Evolutionary conservation across 1,140 invertebrate species (phyloP).

Genomic region (Cyrtorhinus lividipennis): DNA sequence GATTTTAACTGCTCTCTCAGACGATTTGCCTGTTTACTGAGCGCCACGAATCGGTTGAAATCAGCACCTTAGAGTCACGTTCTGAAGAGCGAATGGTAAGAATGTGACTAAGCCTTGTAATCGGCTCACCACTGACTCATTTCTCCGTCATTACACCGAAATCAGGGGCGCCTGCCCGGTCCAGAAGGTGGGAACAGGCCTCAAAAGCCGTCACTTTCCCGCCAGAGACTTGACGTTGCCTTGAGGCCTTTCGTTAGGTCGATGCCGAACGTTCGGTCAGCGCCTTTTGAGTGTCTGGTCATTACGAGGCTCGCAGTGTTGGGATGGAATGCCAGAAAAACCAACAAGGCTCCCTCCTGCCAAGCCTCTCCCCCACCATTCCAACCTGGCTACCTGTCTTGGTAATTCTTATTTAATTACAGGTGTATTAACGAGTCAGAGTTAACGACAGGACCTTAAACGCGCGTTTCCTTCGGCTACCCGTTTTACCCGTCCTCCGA

Average conservation of each 20-base stretch:
- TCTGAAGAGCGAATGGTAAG: too few relatives aligned
- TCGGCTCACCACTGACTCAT: too few relatives aligned
- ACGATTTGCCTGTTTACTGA: too few relatives aligned
- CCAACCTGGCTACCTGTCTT: neutral
- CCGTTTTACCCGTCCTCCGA: neutral
- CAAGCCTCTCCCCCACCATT: neutral
- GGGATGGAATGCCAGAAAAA: neutral
- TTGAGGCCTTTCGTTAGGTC: neutral
- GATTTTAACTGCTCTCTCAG: too few relatives aligned
- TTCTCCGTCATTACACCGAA: too few relatives aligned
- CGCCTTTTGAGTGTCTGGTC: neutral
- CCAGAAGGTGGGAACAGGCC: neutral
- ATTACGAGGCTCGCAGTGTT: neutral
- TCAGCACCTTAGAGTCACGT: too few relatives aligned
- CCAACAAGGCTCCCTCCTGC: neutral
- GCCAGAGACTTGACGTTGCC: neutral
- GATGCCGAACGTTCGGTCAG: neutral
- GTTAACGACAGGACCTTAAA: neutral
- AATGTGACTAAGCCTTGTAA: too few relatives aligned
- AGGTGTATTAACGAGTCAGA: neutral
- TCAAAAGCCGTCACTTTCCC: neutral
- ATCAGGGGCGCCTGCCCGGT: neutral
- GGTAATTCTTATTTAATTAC: neutral
- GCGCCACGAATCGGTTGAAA: too few relatives aligned
- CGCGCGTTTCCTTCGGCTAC: neutral